phyloP scores from a whole-genome alignment of 2,888 invertebrate genomes.

The Slavum lentiscoides region DNA sequence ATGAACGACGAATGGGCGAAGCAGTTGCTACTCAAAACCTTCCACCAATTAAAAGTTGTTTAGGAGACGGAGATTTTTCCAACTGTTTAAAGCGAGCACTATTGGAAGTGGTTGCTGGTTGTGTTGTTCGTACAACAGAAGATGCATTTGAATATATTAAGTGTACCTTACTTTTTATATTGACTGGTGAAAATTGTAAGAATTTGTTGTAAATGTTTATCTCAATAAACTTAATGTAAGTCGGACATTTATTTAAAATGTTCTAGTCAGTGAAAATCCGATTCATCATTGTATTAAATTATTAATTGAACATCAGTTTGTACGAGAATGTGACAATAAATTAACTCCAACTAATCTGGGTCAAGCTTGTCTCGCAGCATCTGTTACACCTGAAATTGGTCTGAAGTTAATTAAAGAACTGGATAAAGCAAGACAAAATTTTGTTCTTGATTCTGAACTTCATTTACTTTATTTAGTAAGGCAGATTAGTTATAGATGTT shows the following conservation, averaged over 20 bases:
- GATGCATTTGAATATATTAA: slow-evolving; percentile 78
- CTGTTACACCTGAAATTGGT: slow-evolving; percentile 93
- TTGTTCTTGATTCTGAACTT: slow-evolving; percentile 91
- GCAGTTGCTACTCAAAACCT: slow-evolving; percentile 71
- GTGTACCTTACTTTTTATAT: slow-evolving; percentile 73
- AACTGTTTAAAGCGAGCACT: slow-evolving; percentile 75
- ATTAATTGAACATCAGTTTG: slow-evolving; percentile 68
- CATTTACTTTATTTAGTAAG: slow-evolving; percentile 89
- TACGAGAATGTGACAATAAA: slow-evolving; percentile 62
- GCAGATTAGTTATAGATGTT: too few species aligned
- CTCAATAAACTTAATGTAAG: neutral
- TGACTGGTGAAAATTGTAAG: slow-evolving; percentile 54
- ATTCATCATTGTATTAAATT: slow-evolving; percentile 38
- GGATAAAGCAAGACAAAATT: slow-evolving; percentile 83
- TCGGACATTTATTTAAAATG: neutral
- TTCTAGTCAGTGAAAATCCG: slow-evolving; percentile 38
- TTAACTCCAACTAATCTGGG: slow-evolving; percentile 81
- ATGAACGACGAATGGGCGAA: slow-evolving; percentile 72
- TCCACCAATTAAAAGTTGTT: slow-evolving; percentile 79
- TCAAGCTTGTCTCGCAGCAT: slow-evolving; percentile 87
- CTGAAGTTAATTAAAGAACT: slow-evolving; percentile 85
- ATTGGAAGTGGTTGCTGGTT: slow-evolving; percentile 76
- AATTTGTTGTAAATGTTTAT: neutral
- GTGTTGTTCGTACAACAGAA: slow-evolving; percentile 71
- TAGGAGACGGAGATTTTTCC: slow-evolving; percentile 64